Evolutionary conservation across 2,113 vertebrate species (phyloP), one percentile per base, ranked within the genome.

Genomic region (Thunnus thynnus): DNA sequence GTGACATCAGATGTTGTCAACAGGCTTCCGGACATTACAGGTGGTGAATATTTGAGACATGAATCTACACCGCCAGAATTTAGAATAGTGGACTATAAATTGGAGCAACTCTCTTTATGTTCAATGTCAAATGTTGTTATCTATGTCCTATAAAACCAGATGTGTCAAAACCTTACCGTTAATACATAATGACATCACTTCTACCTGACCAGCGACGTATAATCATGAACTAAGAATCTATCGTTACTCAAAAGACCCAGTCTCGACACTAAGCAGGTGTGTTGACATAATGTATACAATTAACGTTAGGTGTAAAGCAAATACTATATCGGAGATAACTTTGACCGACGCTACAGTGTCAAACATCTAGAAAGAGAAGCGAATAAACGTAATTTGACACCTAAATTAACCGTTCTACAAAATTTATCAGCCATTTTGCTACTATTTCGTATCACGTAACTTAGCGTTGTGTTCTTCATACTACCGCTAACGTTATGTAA

Each of bases 341-440:
- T 32, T 3, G 8, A 47, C 20, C 13, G n/a, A 30, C 36, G 36
- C 36, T 36, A 4, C 32, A 44, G 32, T 4, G 14, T 14, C 18
- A 52, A 3, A n/a, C 7, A 2, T 46, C 1, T 1, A 13, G 3
- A 12, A 13, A 1, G 10, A 3, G n/a, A 36, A 48, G 25, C 36
- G 36, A 41, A 50, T 13, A 25, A 22, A 51, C 27, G 25, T 22
- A 32, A 14, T 9, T 9, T 16, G 8, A 72, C 1, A 4, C 6
- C 17, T 41, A n/a, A 22, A 71, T 51, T 17, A 56, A 47, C 41
- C 14, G 50, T 32, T 48, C 17, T 14, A 27, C 27, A 13, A 58
- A 6, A 67, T 63, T 12, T n/a, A 73, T 72, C 72, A 83, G 75
- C 80, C 80, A 79, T 86, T 75, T 82, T 70, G 65, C 46, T 44